Evolutionary conservation across 2,888 invertebrate species (phyloP), one percentile per base, ranked within the genome.

Genomic region (Drosophila tanythrix): DNA sequence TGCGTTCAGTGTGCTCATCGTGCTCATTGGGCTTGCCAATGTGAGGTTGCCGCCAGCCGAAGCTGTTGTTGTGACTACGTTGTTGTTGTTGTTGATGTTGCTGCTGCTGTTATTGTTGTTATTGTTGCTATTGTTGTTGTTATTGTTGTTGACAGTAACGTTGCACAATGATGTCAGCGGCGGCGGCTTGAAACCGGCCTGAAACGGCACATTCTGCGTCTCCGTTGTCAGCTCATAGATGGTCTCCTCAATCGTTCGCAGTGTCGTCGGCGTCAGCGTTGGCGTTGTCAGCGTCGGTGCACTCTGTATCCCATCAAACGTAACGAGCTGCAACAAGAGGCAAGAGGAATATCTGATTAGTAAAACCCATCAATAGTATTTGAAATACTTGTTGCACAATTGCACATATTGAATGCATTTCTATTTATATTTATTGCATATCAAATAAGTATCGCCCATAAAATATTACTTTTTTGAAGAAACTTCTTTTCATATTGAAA

Each of bases 161-260:
- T 25, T 71, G 63, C 65, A 81, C 70, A 85, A 94, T 68, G 95
- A 94, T 51, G 93, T 95, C 83, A 95, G 91, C 31, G 98, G 98
- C 33, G 98, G 98, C 70, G 98, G 98, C 77, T 98, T 98, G 93
- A 98, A 98, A 77, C 98, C 97, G 70, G 98, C 98, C 94, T 98
- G 98, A 93, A 96, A 96, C 89, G 96, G 94, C 95, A 96, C 74
- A 95, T 96, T 93, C 94, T 95, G 95, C 82, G 96, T 95, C 88
- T 96, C 95, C 91, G 95, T 95, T 94, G 96, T 96, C 91, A 98
- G 94, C 94, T 98, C 98, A 92, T 97, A 95, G 94, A 98, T 97
- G 1, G 97, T 96, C 76, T 98, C 98, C 94, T 98, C 98, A 93
- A 98, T 97, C 94, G 95, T 96, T 90, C 97, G 96, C 92, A 98